A percentile compares a stretch with the other conserved stretches of the same genome.
phyloP scores from a whole-genome alignment of 1,140 invertebrate genomes.

The Drosophila varians region DNA sequence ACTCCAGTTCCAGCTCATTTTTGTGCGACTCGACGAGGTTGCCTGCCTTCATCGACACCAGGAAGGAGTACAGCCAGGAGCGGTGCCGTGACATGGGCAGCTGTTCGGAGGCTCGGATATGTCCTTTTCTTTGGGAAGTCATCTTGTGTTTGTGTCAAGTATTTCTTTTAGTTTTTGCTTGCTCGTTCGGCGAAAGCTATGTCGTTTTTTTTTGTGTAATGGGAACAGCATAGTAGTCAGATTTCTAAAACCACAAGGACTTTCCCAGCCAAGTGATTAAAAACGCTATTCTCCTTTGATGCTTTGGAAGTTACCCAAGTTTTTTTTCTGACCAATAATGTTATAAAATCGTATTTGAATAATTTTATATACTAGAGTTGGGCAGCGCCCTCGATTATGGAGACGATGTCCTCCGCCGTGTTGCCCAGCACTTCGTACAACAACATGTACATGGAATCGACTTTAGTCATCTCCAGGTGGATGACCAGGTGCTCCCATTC shows the following conservation, averaged over 20 bases:
- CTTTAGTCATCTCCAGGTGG: constrained; percentile 6
- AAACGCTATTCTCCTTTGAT: no score
- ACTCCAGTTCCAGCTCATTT: constrained; percentile 4
- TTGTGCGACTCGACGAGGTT: background rate
- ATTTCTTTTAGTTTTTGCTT: background rate
- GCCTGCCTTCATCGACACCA: background rate
- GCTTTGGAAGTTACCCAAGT: no score
- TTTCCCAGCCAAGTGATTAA: no score
- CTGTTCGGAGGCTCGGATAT: background rate
- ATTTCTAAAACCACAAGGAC: no score
- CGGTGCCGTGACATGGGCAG: background rate
- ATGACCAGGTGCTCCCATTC: constrained; percentile 50
- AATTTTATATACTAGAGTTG: constrained; percentile 31
- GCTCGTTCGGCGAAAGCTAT: background rate
- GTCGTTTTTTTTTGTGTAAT: background rate
- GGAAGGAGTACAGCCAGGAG: constrained; percentile 8
- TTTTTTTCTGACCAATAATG: no score
- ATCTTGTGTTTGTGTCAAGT: background rate
- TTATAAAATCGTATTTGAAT: no score
- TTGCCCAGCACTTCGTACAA: constrained; percentile 50
- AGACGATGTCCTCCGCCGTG: constrained; percentile 58
- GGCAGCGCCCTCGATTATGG: constrained; percentile 62
- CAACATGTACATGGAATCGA: constrained; percentile 47
- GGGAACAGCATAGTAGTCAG: no score
- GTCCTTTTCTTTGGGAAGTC: background rate